Percentiles rank a stretch among this genome's conserved stretches.
These are phyloP conservation scores for Oreotragus oreotragus DNA, from an alignment of 2,113 vertebrate genomes.

Conservation along the genomic window DNA sequence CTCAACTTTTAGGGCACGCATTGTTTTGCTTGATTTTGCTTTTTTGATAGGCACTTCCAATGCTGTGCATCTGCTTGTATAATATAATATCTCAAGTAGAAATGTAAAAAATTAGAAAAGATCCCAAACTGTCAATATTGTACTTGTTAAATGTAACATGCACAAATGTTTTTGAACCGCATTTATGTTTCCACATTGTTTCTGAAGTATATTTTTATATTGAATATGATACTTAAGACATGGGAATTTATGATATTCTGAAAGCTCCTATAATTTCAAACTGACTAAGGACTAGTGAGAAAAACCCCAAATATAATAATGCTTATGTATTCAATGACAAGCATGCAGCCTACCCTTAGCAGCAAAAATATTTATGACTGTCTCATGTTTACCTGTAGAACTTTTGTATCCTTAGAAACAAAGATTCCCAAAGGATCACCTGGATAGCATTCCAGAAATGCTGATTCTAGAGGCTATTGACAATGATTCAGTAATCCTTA, in stretches of 20 bases:
- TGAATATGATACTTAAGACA: background rate
- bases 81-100: background rate
- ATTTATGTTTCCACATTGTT: background rate
- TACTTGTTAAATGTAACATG: background rate
- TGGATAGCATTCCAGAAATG: background rate
- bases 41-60: background rate
- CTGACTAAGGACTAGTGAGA: background rate
- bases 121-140: background rate
- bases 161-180: background rate
- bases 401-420: background rate
- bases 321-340: background rate
- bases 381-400: background rate
- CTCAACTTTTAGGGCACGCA: rapidly evolving
- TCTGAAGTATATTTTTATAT: background rate
- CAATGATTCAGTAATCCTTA: background rate
- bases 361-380: background rate
- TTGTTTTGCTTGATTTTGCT: background rate
- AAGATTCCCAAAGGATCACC: background rate
- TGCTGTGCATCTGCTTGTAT: background rate
- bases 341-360: background rate
- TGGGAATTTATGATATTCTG: background rate
- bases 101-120: background rate
- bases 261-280: background rate
- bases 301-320: background rate
- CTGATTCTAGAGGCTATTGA: background rate